Percentiles rank a stretch among this genome's conserved stretches.
These are phyloP conservation scores for Drosophila koepferae DNA, from an alignment of 2,888 invertebrate genomes.

Conservation along the genomic window DNA sequence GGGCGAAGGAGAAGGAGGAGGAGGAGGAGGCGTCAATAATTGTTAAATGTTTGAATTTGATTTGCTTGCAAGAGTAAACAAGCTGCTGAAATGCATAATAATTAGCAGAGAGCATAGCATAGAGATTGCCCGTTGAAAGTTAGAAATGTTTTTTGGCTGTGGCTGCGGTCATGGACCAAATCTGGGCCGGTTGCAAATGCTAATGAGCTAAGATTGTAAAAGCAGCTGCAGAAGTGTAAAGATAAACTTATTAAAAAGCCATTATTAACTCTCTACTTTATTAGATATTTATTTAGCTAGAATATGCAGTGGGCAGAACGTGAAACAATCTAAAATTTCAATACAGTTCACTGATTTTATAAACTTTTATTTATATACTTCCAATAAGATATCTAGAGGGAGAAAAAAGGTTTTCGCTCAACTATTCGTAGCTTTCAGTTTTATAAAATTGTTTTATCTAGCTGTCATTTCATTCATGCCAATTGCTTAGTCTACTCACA, in stretches of 20 bases:
- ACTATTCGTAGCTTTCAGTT: background rate
- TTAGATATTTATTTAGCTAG: background rate
- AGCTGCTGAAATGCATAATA: conserved; percentile 20
- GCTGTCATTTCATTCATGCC: no score
- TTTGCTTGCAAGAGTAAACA: conserved; percentile 24
- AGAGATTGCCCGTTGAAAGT: conserved; percentile 40
- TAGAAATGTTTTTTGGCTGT: conserved; percentile 13
- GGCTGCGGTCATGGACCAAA: conserved; percentile 8
- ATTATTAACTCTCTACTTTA: conserved; percentile 3
- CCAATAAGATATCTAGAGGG: background rate
- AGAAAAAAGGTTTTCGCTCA: background rate
- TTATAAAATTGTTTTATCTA: background rate
- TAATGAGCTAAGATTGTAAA: conserved; percentile 10
- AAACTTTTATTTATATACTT: background rate
- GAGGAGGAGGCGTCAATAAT: conserved; percentile 55
- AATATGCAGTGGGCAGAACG: background rate
- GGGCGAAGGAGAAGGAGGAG: conserved; percentile 25
- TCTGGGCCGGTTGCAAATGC: conserved; percentile 11
- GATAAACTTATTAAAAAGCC: conserved; percentile 3
- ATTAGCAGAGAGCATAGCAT: conserved; percentile 1
- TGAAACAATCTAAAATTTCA: background rate
- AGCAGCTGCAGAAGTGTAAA: background rate
- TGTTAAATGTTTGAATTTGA: conserved; percentile 48
- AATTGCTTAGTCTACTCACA: conserved; percentile 4
- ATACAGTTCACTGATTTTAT: background rate